Evolutionary conservation across 2,888 invertebrate genomes (phyloP).

Genomic region (Cactoblastis cactorum): DNA sequence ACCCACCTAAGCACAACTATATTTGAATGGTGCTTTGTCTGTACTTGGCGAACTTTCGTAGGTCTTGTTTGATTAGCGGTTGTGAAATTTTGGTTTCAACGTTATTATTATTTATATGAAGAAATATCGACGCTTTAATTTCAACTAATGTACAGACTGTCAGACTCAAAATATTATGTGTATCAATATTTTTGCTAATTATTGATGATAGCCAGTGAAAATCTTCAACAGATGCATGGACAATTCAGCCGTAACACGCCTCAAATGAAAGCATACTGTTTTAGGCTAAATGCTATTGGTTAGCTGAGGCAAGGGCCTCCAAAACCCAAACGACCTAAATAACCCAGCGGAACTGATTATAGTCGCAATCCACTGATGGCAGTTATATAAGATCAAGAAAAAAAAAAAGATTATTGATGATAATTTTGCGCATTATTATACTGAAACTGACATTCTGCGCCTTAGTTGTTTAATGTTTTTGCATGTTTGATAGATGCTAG

Average conservation of each 20-base stretch:
- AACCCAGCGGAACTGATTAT: too few species aligned
- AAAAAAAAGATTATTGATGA: too few species aligned
- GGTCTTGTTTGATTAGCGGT: constrained; percentile 56
- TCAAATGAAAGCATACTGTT: too few species aligned
- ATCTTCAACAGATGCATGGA: not conserved
- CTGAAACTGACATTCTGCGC: not conserved
- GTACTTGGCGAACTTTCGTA: constrained; percentile 37
- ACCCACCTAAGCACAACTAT: constrained; percentile 54
- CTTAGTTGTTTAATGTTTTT: not conserved
- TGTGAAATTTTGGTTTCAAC: constrained; percentile 58
- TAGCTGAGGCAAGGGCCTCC: too few species aligned
- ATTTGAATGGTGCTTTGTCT: constrained; percentile 60
- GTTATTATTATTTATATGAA: constrained; percentile 40
- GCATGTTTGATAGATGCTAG: constrained; percentile 47
- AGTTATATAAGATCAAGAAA: too few species aligned
- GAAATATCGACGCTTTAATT: constrained; percentile 36
- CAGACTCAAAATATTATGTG: not conserved
- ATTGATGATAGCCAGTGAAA: not conserved
- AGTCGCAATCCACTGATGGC: too few species aligned
- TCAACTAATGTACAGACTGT: too few species aligned
- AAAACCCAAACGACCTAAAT: too few species aligned
- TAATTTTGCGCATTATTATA: too few species aligned
- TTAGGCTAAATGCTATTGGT: too few species aligned
- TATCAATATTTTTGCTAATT: too few species aligned
- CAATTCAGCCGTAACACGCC: too few species aligned